Conservation (phyloP, 2,888 invertebrate genomes). For the Lymantria monacha region DNA sequence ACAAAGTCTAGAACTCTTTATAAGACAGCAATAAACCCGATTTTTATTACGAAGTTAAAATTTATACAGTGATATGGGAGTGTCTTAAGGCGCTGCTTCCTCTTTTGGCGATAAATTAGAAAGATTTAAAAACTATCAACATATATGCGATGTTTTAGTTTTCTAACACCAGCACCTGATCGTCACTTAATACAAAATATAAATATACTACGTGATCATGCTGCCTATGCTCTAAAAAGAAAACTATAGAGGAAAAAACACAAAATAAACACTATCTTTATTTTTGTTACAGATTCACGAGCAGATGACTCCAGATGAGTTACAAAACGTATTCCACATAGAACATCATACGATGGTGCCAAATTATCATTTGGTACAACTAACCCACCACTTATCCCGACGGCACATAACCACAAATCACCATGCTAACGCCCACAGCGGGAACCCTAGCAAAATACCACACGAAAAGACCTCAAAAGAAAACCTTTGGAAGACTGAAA, state of each 20-base stretch:
- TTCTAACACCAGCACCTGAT: no score
- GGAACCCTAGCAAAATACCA: constrained; percentile 52
- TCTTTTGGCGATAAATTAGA: no score
- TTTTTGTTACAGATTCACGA: constrained; percentile 89
- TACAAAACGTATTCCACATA: constrained; percentile 92
- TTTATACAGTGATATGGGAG: no score
- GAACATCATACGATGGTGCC: constrained; percentile 90
- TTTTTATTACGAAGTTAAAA: no score
- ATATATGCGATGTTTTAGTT: no score
- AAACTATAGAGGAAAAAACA: neutral
- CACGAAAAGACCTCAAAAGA: constrained; percentile 60
- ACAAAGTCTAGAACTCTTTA: no score
- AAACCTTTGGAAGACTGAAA: constrained; percentile 51
- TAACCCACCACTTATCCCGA: constrained; percentile 84
- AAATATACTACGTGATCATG: no score
- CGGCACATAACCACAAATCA: constrained; percentile 67
- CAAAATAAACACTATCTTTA: neutral
- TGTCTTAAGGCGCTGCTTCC: no score
- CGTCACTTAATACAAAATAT: no score
- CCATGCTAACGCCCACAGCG: constrained; percentile 45
- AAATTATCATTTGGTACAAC: constrained; percentile 90
- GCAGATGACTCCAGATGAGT: constrained; percentile 92
- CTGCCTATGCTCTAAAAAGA: no score
- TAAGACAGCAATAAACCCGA: no score
- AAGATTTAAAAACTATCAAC: no score